Conservation (phyloP, 2,888 invertebrate species). For the Lithophane socia region DNA sequence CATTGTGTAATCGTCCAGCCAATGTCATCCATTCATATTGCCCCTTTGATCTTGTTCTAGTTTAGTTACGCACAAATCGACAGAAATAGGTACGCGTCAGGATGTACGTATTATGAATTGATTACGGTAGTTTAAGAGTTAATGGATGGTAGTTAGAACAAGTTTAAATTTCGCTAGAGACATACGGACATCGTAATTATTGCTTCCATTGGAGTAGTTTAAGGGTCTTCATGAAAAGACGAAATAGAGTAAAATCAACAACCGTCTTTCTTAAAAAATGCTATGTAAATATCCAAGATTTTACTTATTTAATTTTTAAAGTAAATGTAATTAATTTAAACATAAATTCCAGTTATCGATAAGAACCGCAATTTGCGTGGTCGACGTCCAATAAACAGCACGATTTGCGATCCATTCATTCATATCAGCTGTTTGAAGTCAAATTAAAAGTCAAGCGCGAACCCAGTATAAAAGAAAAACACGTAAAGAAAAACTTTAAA, state of each 20-base stretch:
- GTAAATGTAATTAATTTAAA: conserved; percentile 10
- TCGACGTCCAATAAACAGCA: conserved; percentile 22
- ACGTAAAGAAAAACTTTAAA: conserved; percentile 74
- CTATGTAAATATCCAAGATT: not conserved
- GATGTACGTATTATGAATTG: conserved; percentile 54
- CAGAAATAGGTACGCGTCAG: conserved; percentile 45
- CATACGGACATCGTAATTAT: too few species aligned
- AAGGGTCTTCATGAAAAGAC: not conserved
- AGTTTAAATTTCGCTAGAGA: not conserved
- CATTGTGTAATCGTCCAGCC: conserved; percentile 59
- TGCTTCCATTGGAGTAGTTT: not conserved
- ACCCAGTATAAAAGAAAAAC: conserved; percentile 56
- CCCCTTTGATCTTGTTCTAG: conserved; percentile 64
- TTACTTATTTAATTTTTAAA: not conserved
- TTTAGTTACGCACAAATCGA: conserved; percentile 61
- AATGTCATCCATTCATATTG: conserved; percentile 68
- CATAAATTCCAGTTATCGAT: conserved; percentile 7
- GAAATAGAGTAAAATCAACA: not conserved
- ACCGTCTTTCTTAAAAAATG: not conserved
- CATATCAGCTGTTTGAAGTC: conserved; percentile 43
- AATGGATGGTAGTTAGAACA: conserved; percentile 2
- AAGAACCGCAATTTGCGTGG: conserved; percentile 2
- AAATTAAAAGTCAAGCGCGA: conserved; percentile 52
- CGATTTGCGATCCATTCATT: conserved; percentile 24
- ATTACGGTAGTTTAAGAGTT: conserved; percentile 40